Evolutionary conservation across 1,140 invertebrate genomes (phyloP).

Genomic region (Orius insidiosus): DNA sequence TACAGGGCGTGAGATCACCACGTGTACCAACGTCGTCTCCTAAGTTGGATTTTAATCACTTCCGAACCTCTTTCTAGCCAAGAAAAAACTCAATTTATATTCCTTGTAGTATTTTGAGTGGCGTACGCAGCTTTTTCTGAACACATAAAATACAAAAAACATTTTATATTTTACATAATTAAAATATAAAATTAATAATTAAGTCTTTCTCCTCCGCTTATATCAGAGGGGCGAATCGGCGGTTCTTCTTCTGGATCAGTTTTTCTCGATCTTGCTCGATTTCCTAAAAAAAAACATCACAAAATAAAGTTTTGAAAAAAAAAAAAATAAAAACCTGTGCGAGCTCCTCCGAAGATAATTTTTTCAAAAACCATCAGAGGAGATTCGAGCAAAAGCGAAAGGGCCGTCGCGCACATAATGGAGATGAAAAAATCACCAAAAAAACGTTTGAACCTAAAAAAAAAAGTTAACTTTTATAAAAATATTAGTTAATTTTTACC

Average conservation of each 20-base stretch:
- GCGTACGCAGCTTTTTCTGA: too few species aligned
- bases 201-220: not conserved
- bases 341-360: conserved; percentile 10
- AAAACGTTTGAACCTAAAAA: conserved; percentile 14
- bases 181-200: not conserved
- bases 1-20: too few species aligned
- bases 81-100: too few species aligned
- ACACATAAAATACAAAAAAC: too few species aligned
- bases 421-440: conserved; percentile 15
- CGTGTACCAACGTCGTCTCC: too few species aligned
- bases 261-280: too few species aligned
- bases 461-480: not conserved
- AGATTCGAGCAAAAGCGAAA: conserved; percentile 15
- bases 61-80: too few species aligned
- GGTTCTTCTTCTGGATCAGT: not conserved
- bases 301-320: not conserved
- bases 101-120: too few species aligned
- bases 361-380: conserved; percentile 18
- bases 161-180: too few species aligned
- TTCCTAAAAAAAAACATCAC: too few species aligned
- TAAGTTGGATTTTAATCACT: too few species aligned
- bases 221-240: not conserved
- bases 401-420: conserved; percentile 4
- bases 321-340: not conserved
- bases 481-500: conserved; percentile 10